Percentiles rank a stretch among this genome's conserved stretches.
Evolutionary conservation across 2,797 vertebrate species (phyloP).

Genomic region (Malurus splendens): DNA sequence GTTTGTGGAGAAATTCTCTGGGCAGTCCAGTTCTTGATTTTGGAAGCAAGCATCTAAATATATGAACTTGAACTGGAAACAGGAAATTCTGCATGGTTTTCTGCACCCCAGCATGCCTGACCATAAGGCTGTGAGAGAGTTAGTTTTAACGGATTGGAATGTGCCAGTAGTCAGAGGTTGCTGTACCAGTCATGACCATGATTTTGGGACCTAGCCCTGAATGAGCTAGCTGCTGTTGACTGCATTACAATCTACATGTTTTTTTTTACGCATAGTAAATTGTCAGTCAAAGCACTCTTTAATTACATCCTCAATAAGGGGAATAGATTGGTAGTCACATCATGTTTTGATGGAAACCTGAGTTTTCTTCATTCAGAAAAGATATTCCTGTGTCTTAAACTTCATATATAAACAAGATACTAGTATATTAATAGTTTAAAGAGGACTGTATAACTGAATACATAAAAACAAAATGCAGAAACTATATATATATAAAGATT

Average conservation of each 20-base stretch:
- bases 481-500: neutral
- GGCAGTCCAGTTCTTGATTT: neutral
- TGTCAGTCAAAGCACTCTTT: neutral
- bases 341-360: neutral
- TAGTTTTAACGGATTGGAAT: neutral
- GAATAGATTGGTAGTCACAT: neutral
- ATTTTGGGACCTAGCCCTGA: neutral
- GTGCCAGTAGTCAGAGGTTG: neutral
- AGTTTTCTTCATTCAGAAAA: neutral
- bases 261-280: neutral
- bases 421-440: neutral
- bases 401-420: neutral
- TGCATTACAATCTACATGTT: accelerated
- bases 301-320: neutral
- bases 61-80: neutral
- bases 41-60: neutral
- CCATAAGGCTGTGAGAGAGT: neutral
- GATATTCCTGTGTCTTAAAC: neutral
- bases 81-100: neutral
- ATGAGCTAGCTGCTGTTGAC: neutral
- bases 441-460: neutral
- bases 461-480: neutral
- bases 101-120: neutral
- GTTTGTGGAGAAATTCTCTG: neutral
- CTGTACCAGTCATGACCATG: neutral